Conservation (phyloP, 2,797 vertebrate species). For the Fistularia commersonii region DNA sequence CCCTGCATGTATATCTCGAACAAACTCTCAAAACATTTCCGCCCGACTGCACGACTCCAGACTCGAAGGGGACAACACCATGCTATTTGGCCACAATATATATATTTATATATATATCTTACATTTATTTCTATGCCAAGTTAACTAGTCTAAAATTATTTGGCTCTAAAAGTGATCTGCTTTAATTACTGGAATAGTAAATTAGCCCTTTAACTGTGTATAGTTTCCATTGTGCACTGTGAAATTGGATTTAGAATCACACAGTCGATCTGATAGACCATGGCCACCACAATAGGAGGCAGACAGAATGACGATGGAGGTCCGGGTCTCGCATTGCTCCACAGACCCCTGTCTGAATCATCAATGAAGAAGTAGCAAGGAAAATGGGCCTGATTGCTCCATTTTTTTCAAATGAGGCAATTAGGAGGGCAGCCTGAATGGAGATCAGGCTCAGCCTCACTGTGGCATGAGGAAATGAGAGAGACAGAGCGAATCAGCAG, state of each 20-base stretch:
- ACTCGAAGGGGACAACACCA: not conserved
- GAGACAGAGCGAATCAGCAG: slow-evolving; percentile 44
- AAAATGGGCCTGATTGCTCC: slow-evolving; percentile 62
- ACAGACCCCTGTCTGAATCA: slow-evolving; percentile 52
- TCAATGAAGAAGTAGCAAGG: slow-evolving; percentile 48
- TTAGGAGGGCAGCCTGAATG: slow-evolving; percentile 65
- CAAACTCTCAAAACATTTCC: too few relatives aligned
- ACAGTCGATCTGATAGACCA: slow-evolving; percentile 32
- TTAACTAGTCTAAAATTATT: slow-evolving; percentile 33
- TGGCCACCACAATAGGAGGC: slow-evolving; percentile 26
- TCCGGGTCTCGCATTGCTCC: slow-evolving; percentile 43
- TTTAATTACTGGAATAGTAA: slow-evolving; percentile 42
- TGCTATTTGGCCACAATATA: not conserved
- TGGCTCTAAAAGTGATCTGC: slow-evolving; percentile 16
- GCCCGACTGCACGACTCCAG: too few relatives aligned
- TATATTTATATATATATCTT: slow-evolving; percentile 8
- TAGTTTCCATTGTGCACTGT: slow-evolving; percentile 27
- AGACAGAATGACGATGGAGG: slow-evolving; percentile 46
- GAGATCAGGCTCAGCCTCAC: slow-evolving; percentile 58
- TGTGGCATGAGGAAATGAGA: slow-evolving; percentile 47
- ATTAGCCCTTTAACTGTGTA: slow-evolving; percentile 38
- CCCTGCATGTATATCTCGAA: slow-evolving; percentile 23
- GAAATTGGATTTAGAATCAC: slow-evolving; percentile 50
- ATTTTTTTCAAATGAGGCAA: slow-evolving; percentile 76
- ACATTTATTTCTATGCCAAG: slow-evolving; percentile 19